These are phyloP conservation scores for Nettapus auritus DNA, from an alignment of 2,113 vertebrate genomes.

Conservation along the genomic window DNA sequence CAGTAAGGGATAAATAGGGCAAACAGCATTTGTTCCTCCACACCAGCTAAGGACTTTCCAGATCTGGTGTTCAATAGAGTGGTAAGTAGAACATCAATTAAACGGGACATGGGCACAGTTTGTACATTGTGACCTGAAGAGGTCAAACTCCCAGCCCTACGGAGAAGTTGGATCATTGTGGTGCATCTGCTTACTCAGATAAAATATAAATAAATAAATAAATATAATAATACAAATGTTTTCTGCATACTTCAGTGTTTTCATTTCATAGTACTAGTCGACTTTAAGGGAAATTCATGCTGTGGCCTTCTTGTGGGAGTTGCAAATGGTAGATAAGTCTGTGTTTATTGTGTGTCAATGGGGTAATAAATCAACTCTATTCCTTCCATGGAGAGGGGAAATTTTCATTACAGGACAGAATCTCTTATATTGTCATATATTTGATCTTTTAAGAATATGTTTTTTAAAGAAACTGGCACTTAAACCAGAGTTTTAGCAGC, in stretches of 20 bases:
- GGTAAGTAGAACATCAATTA: constrained; percentile 45
- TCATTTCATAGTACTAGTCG: not conserved
- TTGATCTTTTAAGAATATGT: not conserved
- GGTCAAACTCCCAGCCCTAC: not conserved
- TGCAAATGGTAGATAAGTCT: not conserved
- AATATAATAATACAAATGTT: not conserved
- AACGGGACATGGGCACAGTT: constrained; percentile 24
- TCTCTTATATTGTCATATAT: not conserved
- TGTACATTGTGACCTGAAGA: not conserved
- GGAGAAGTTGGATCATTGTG: not conserved
- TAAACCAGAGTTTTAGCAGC: not conserved
- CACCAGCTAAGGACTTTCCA: constrained; percentile 30
- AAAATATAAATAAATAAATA: too few species aligned
- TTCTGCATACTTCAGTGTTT: not conserved
- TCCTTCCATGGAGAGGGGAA: not conserved
- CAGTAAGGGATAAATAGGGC: not conserved
- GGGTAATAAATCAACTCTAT: not conserved
- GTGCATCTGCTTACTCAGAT: not conserved
- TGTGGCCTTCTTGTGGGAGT: not conserved
- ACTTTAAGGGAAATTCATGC: not conserved
- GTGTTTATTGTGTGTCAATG: not conserved
- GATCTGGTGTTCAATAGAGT: constrained; percentile 37
- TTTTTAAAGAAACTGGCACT: not conserved
- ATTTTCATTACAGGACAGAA: not conserved
- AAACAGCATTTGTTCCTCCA: not conserved